Evolutionary conservation across 1,140 invertebrate genomes (phyloP).

Genomic region (Sitobion miscanthi): DNA sequence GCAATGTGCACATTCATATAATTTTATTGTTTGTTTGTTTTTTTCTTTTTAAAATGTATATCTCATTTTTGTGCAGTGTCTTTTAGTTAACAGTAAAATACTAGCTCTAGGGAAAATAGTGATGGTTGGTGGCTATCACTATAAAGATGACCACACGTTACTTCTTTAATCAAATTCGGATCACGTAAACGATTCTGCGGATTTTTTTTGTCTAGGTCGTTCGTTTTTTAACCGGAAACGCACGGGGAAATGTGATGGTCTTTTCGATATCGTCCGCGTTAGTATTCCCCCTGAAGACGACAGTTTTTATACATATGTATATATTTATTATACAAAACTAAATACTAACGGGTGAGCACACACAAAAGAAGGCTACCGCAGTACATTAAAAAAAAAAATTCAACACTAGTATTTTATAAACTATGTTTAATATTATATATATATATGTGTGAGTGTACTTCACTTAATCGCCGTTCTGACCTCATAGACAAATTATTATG

Average conservation of each 20-base stretch:
- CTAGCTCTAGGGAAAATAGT: not conserved
- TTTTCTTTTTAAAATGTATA: not conserved
- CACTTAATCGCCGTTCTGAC: not conserved
- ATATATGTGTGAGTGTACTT: not conserved
- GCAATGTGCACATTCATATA: not conserved
- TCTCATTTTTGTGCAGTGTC: not conserved
- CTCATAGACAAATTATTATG: not conserved
- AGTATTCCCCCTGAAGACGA: not conserved
- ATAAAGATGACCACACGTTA: not conserved
- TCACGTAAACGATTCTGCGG: slow-evolving; percentile 8
- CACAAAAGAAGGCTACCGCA: not conserved
- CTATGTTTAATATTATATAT: not conserved
- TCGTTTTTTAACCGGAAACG: not conserved
- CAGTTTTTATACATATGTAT: not conserved
- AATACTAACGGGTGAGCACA: not conserved
- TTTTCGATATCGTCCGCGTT: not conserved
- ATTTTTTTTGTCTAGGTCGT: slow-evolving; percentile 22
- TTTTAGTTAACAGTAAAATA: too few species aligned
- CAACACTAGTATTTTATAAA: not conserved
- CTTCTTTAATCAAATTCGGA: not conserved
- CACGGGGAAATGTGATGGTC: not conserved
- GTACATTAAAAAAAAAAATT: not conserved
- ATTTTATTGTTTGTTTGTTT: not conserved
- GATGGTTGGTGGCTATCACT: not conserved
- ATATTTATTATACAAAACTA: not conserved